Percentiles rank a stretch among this genome's conserved stretches.
Conservation (phyloP, 2,113 vertebrate species). For the Oryzias curvinotus region DNA sequence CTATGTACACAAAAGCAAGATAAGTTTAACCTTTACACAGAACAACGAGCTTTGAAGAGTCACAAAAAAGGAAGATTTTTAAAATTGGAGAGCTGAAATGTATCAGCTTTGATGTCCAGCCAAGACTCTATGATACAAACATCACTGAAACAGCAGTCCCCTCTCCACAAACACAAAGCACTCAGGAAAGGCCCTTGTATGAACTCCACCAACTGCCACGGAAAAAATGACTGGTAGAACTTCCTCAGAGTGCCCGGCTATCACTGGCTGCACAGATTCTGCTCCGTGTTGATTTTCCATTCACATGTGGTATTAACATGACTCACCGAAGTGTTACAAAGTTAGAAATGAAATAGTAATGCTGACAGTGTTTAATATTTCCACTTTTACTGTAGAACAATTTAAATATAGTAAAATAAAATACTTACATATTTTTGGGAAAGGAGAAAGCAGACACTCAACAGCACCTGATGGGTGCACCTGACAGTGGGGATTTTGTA, state of each 20-base stretch:
- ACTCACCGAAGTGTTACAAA: background rate
- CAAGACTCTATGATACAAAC: constrained; percentile 33
- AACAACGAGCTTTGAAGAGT: constrained; percentile 4
- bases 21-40: background rate
- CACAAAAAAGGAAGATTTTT: constrained; percentile 9
- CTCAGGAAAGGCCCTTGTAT: constrained; percentile 13
- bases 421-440: too few species aligned
- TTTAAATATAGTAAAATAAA: background rate
- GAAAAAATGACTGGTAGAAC: constrained; percentile 55
- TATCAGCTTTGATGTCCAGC: constrained; percentile 20
- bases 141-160: constrained; percentile 49
- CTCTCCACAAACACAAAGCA: constrained; percentile 41
- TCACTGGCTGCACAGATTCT: constrained; percentile 46
- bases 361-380: background rate
- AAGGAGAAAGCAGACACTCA: too few species aligned
- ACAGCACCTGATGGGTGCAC: too few species aligned
- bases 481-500: too few species aligned
- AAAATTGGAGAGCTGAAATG: constrained; percentile 15
- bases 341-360: background rate
- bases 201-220: constrained; percentile 42
- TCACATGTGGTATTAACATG: constrained; percentile 8
- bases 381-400: background rate
- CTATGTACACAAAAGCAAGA: too few species aligned
- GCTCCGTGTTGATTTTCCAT: constrained; percentile 19
- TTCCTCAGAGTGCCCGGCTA: constrained; percentile 51